These are phyloP conservation scores for Ophiothrix spiculata DNA, from an alignment of 35 echinoderm and acorn worm species.

Conservation along the genomic window DNA sequence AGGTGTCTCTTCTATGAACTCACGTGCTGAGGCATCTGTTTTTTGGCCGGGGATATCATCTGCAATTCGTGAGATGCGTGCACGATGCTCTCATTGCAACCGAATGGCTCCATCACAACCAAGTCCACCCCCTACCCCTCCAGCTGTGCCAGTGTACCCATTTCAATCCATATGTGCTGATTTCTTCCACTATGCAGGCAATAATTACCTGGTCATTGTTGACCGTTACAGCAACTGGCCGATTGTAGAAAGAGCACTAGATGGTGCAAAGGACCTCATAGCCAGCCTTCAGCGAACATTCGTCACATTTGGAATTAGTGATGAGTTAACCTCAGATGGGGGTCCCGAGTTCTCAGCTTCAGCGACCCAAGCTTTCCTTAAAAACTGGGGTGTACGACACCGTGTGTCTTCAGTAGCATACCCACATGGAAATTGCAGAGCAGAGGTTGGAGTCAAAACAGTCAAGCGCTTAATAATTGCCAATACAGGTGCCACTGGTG, in stretches of 20 bases:
- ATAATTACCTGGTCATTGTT: not conserved
- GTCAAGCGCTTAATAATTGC: constrained; percentile 20
- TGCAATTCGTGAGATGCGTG: constrained; percentile 1
- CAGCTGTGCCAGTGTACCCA: constrained; percentile 13
- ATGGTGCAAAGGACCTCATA: constrained; percentile 30
- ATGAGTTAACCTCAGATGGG: constrained; percentile 38
- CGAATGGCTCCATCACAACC: constrained; percentile 33
- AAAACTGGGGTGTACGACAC: constrained; percentile 25
- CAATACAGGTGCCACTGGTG: constrained; percentile 20
- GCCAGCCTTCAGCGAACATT: constrained; percentile 19
- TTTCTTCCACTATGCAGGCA: constrained; percentile 26
- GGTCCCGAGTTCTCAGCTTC: constrained; percentile 19
- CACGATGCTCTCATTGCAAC: constrained; percentile 34
- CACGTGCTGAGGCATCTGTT: constrained; percentile 19
- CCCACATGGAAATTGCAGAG: not conserved
- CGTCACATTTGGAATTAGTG: constrained; percentile 34
- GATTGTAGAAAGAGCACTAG: not conserved
- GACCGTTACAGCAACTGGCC: constrained; percentile 2
- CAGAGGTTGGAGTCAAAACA: constrained; percentile 45
- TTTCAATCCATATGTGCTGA: constrained; percentile 8
- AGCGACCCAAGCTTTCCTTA: not conserved
- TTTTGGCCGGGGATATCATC: constrained; percentile 45
- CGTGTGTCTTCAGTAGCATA: constrained; percentile 37
- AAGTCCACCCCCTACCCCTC: constrained; percentile 17
- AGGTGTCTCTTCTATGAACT: constrained; percentile 22